These are phyloP conservation scores for Potorous gilbertii DNA, from an alignment of 2,797 vertebrate genomes.

Conservation along the genomic window DNA sequence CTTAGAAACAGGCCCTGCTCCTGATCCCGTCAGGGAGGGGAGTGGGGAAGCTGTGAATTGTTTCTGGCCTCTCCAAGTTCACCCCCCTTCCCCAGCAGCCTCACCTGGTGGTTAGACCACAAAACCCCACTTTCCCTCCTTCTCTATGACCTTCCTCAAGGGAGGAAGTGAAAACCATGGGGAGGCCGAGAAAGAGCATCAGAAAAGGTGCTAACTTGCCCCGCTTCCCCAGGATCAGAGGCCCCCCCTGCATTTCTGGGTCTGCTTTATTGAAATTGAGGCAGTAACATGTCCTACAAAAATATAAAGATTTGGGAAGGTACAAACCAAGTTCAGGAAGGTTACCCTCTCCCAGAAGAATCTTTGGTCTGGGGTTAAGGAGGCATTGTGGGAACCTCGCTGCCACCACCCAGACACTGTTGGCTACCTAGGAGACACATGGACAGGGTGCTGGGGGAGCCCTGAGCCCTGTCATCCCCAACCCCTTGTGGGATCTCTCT, in stretches of 20 bases:
- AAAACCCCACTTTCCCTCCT: background rate
- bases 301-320: conserved; percentile 75
- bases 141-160: background rate
- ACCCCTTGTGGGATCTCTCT: background rate
- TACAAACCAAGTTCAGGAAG: conserved; percentile 69
- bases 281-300: conserved; percentile 76
- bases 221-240: background rate
- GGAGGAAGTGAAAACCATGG: too few species aligned
- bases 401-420: background rate
- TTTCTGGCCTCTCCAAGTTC: too few species aligned
- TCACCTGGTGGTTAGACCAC: background rate
- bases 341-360: background rate
- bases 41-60: too few species aligned
- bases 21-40: background rate
- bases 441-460: background rate
- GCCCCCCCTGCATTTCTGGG: background rate
- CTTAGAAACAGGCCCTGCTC: background rate
- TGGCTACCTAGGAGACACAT: background rate
- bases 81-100: background rate
- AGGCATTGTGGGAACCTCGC: background rate
- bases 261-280: conserved; percentile 67
- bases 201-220: background rate
- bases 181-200: background rate
- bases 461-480: background rate
- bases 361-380: conserved; percentile 71